Evolutionary conservation across 2,113 vertebrate genomes (phyloP), one percentile per base, ranked within the genome.

Genomic region (Ahaetulla prasina): DNA sequence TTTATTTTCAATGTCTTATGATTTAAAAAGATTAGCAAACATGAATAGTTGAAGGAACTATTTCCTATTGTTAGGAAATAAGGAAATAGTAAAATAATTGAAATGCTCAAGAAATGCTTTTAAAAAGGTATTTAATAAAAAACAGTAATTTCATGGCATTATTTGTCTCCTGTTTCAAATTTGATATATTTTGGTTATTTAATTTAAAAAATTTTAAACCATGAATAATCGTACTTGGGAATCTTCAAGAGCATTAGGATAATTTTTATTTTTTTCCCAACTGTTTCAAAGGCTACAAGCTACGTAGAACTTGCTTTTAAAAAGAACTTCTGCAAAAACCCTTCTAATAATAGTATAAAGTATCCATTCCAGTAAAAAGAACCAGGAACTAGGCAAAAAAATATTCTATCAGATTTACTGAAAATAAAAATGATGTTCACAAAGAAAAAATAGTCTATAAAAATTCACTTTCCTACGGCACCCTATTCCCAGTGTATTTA

Each of bases 1-100:
- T 87, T 92, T 84, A 94, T 93, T 92, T 55, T 95, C 94, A 90
- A n/a, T 94, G 95, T 90, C 49, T 84, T 92, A 49, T 30, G 91
- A 91, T 92, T 96, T 94, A 45, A 86, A 93, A 93, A 92, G 12
- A 91, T 20, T 85, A 30, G 39, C 45, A 43, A 91, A 92, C 50
- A 85, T 12, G 18, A 85, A n/a, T 45, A 30, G n/a, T 20, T 57
- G 14, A 50, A 30, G 18, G 43, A 85, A n/a, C n/a, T n/a, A n/a
- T n/a, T n/a, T n/a, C n/a, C n/a, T n/a, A n/a, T n/a, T n/a, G n/a
- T n/a, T n/a, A n/a, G n/a, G n/a, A 84, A 60, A 52, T 45, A 50
- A 50, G 18, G 43, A 92, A 85, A 92, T 89, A 55, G 45, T 87
- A 54, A 85, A 94, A 91, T 14, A 0, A 22, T 3, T 85, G 87